These are phyloP conservation scores for Echiichthys vipera DNA, from an alignment of 2,797 vertebrate genomes.

Conservation along the genomic window DNA sequence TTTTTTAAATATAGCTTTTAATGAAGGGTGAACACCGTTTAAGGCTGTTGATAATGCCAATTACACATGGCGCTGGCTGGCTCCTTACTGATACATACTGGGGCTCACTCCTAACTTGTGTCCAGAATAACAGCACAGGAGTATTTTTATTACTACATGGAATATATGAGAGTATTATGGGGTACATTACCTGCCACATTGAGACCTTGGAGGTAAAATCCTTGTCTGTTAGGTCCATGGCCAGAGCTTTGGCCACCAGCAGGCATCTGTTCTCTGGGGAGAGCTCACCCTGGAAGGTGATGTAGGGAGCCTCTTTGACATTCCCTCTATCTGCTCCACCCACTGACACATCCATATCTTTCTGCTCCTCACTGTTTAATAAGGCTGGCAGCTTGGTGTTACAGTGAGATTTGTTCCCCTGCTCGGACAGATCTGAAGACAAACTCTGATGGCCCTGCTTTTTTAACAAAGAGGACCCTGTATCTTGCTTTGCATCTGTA, in stretches of 20 bases:
- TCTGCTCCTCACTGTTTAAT: constrained; percentile 18
- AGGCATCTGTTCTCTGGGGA: constrained; percentile 85
- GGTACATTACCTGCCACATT: constrained; percentile 91
- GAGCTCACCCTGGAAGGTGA: constrained; percentile 84
- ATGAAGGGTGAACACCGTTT: no score
- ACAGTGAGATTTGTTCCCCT: constrained; percentile 30
- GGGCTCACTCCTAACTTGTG: neutral
- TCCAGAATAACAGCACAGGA: neutral
- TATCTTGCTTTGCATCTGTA: constrained; percentile 65
- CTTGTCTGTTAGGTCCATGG: constrained; percentile 83
- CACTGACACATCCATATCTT: neutral
- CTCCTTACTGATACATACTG: no score
- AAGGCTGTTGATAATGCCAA: no score
- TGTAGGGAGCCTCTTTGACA: constrained; percentile 60
- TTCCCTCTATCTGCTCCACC: constrained; percentile 14
- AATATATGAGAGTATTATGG: neutral
- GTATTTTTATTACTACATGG: neutral
- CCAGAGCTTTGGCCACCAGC: constrained; percentile 91
- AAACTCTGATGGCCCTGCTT: constrained; percentile 84
- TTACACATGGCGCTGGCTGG: no score
- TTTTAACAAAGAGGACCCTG: constrained; percentile 60
- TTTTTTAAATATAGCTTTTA: no score
- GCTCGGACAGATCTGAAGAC: constrained; percentile 80
- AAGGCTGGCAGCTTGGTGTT: constrained; percentile 32
- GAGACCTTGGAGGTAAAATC: constrained; percentile 86